Conservation (phyloP, 2,888 invertebrate genomes). For the Orchestes rusci region DNA sequence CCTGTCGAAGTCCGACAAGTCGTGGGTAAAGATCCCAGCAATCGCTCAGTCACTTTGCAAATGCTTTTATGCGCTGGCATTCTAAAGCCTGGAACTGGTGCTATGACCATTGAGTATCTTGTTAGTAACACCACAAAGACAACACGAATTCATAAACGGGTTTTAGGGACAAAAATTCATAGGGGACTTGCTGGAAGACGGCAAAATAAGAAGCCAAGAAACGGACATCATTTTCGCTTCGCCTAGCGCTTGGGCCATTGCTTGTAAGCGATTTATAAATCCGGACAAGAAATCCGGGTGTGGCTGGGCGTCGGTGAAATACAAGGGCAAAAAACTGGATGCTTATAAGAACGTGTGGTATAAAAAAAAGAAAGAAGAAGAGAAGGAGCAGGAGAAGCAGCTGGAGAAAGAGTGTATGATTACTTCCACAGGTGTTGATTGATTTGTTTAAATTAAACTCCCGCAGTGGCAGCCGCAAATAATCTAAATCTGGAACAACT, state of each 20-base stretch:
- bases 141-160: too few species aligned
- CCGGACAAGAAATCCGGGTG: constrained; percentile 88
- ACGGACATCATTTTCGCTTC: constrained; percentile 82
- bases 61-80: constrained; percentile 81
- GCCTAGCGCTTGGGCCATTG: constrained; percentile 89
- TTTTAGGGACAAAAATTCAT: constrained; percentile 78
- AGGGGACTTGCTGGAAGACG: constrained; percentile 77
- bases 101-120: constrained; percentile 86
- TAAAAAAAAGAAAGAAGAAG: constrained; percentile 51
- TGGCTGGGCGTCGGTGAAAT: constrained; percentile 89
- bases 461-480: constrained; percentile 23
- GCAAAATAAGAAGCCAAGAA: constrained; percentile 83
- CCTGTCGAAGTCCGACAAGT: constrained; percentile 29
- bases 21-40: constrained; percentile 31
- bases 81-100: constrained; percentile 72
- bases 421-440: constrained; percentile 2
- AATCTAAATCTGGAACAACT: constrained; percentile 30
- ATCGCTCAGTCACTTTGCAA: constrained; percentile 67
- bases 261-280: constrained; percentile 85
- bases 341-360: constrained; percentile 83
- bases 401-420: constrained; percentile 32
- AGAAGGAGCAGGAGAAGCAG: constrained; percentile 36
- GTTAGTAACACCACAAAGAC: constrained; percentile 48
- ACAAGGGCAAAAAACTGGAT: constrained; percentile 80
- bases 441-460: background rate